Evolutionary conservation across 1,140 invertebrate genomes (phyloP).

Genomic region (Tetragnatha versicolor): DNA sequence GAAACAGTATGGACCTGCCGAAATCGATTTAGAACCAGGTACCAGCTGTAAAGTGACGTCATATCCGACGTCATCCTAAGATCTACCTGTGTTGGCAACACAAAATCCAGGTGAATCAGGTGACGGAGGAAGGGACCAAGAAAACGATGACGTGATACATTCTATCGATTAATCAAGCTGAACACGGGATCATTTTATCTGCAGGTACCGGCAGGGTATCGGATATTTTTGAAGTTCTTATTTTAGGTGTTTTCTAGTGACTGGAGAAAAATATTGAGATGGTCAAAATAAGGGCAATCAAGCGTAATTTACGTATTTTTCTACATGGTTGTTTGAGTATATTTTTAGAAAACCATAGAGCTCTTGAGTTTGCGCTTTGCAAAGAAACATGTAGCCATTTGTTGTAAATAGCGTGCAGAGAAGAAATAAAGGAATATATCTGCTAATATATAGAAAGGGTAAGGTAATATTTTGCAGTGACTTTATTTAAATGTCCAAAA

Average conservation of each 20-base stretch:
- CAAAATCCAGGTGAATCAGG: slow-evolving; percentile 20
- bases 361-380: no score
- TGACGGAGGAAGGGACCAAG: slow-evolving; percentile 36
- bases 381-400: no score
- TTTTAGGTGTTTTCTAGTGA: not conserved
- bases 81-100: slow-evolving; percentile 41
- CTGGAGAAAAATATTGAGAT: not conserved
- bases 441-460: no score
- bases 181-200: not conserved
- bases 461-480: no score
- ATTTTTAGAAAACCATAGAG: no score
- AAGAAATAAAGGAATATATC: no score
- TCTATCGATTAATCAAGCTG: slow-evolving; percentile 46
- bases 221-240: not conserved
- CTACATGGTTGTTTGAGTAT: no score
- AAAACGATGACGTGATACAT: slow-evolving; percentile 31
- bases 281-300: not conserved
- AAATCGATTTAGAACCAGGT: not conserved
- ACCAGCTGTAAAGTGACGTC: slow-evolving; percentile 6
- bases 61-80: slow-evolving; percentile 1
- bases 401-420: no score
- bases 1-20: not conserved
- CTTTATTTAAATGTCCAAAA: no score
- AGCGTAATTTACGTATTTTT: not conserved
- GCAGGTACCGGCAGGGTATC: not conserved